phyloP scores from a whole-genome alignment of 2,113 vertebrate species.

The Dermatemys mawii region DNA sequence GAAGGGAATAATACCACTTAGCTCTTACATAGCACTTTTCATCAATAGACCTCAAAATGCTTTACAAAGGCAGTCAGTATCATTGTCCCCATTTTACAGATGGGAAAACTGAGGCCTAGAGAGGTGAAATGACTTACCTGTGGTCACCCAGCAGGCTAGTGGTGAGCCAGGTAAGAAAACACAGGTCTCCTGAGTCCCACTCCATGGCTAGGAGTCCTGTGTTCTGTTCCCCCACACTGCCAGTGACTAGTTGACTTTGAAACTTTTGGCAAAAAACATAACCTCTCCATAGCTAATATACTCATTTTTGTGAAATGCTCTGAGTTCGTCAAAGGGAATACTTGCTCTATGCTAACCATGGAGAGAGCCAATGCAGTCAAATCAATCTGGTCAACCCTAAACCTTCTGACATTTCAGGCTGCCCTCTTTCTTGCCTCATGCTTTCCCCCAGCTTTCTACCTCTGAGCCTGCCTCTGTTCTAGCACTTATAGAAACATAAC shows the following conservation, averaged over 20 bases:
- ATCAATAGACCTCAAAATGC: not conserved
- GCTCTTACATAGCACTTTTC: not conserved
- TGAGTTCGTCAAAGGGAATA: too few relatives aligned
- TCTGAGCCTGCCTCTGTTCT: too few relatives aligned
- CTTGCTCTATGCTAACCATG: too few relatives aligned
- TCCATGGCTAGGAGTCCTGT: not conserved
- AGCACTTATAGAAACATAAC: too few relatives aligned
- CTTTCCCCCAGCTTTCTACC: too few relatives aligned
- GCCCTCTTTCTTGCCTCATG: too few relatives aligned
- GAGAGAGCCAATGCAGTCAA: too few relatives aligned
- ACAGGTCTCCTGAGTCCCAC: not conserved
- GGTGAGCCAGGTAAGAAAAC: accelerated
- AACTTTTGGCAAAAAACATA: not conserved
- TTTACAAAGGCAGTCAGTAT: not conserved
- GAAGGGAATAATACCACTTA: not conserved
- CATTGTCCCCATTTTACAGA: not conserved
- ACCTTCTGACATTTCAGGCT: too few relatives aligned
- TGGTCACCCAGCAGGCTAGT: not conserved
- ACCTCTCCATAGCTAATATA: not conserved
- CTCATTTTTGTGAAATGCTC: not conserved
- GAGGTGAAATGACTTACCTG: not conserved
- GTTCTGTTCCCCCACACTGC: not conserved
- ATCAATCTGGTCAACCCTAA: too few relatives aligned
- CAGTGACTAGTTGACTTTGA: not conserved
- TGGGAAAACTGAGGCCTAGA: not conserved